These are phyloP conservation scores for Drosophila gunungcola DNA, from an alignment of 1,140 invertebrate species.

Conservation along the genomic window DNA sequence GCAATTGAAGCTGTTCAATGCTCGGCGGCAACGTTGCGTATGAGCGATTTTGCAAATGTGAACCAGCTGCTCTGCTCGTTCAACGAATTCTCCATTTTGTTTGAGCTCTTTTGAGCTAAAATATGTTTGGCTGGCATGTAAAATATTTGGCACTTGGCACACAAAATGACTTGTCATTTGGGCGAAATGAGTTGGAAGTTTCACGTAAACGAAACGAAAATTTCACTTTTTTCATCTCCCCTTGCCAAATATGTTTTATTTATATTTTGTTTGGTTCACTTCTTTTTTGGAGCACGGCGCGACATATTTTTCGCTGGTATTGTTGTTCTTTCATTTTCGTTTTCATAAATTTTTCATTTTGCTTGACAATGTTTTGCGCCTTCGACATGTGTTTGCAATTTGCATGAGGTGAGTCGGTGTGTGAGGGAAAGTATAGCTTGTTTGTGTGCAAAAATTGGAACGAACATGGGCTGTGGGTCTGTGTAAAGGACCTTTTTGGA, in stretches of 20 bases:
- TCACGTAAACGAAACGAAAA: slow-evolving; percentile 44
- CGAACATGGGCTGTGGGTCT: slow-evolving; percentile 15
- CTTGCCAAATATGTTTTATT: slow-evolving; percentile 46
- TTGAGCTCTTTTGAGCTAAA: slow-evolving; percentile 23
- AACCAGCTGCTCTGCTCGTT: slow-evolving; percentile 20
- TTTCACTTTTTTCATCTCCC: slow-evolving; percentile 4
- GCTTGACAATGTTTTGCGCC: slow-evolving; percentile 73
- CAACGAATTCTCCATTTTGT: background rate
- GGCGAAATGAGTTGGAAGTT: slow-evolving; percentile 59
- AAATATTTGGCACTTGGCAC: slow-evolving; percentile 73
- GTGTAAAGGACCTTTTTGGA: background rate
- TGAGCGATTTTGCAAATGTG: slow-evolving; percentile 58
- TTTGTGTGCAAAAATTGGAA: slow-evolving; percentile 22
- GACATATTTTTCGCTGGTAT: slow-evolving; percentile 51
- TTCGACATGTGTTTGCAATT: slow-evolving; percentile 79
- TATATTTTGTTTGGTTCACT: slow-evolving; percentile 13
- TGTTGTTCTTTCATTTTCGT: slow-evolving; percentile 63
- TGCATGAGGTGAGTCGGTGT: slow-evolving; percentile 50
- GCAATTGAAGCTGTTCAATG: slow-evolving; percentile 59
- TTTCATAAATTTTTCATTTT: slow-evolving; percentile 78
- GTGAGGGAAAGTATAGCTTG: background rate
- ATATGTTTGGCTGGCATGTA: slow-evolving; percentile 55
- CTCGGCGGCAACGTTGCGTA: slow-evolving; percentile 66
- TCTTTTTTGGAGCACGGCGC: slow-evolving; percentile 19
- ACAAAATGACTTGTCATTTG: slow-evolving; percentile 57